Evolutionary conservation across 2,797 vertebrate genomes (phyloP).

Genomic region (Artibeus jamaicensis): DNA sequence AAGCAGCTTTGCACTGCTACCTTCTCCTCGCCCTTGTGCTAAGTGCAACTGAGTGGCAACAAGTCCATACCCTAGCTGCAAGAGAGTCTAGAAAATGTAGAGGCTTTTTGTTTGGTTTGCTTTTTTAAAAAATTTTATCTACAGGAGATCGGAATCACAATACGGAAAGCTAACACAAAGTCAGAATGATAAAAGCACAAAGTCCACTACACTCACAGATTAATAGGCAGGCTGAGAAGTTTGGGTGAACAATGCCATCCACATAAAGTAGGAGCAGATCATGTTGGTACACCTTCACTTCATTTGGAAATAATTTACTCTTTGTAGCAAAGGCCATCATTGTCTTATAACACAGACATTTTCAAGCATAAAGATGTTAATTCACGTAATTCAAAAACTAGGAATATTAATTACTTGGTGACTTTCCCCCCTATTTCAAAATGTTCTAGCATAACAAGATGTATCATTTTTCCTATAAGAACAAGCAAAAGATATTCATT

Average conservation of each 20-base stretch:
- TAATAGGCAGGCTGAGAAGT: neutral
- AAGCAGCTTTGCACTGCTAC: neutral
- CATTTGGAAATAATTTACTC: neutral
- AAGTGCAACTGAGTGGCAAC: neutral
- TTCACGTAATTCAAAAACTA: neutral
- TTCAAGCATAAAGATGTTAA: neutral
- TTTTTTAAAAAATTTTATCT: neutral
- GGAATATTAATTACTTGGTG: neutral
- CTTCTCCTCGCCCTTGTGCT: fast-evolving
- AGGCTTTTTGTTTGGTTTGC: neutral
- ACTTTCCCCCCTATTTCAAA: neutral
- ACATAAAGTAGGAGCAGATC: neutral
- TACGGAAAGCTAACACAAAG: neutral
- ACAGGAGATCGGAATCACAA: neutral
- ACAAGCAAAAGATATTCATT: conserved; percentile 31
- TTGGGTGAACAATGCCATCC: neutral
- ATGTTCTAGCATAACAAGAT: neutral
- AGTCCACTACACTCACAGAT: neutral
- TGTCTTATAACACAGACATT: neutral
- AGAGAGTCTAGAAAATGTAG: neutral
- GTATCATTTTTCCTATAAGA: neutral
- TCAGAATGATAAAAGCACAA: neutral
- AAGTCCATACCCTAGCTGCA: neutral
- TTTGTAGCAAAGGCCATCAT: neutral
- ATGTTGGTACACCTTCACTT: neutral